Base-by-base conservation (phyloP, 2,888 invertebrate genomes). In the Escarpia spicata region DNA sequence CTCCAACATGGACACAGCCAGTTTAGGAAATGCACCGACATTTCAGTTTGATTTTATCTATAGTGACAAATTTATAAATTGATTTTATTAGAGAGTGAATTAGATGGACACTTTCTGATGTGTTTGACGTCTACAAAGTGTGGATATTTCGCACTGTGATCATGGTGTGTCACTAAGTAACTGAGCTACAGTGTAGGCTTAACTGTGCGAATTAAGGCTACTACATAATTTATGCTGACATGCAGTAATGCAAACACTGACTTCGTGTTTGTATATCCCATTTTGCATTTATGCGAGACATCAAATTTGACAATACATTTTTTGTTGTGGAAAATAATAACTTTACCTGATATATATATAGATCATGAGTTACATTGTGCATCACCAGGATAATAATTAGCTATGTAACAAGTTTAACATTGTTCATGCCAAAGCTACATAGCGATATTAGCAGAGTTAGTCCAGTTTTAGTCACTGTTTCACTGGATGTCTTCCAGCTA, bases 161-260 rank as follows among this genome's bases (percentile, higher is more conserved):
- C 52, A 75, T 75, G 75, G 19, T 75, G n/a, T 75, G 75, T 75
- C 75, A n/a, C 75, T 75, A 26, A 9, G 15, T 52, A 52, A 12
- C 52, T 75, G 75, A 26, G 6, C 15, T 75, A n/a, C 4, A 26
- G 75, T 75, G n/a, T 75, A 75, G 19, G 75, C 26, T 75, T 19
- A 75, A 75, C 75, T 75, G 75, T 75, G 75, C 75, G n/a, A 75
- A 75, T 75, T 75, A 75, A 75, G n/a, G 75, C 75, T 75, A 26
- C 26, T n/a, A 26, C 75, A 75, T 75, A 75, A 75, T 75, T 75
- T 15, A 26, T 75, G 75, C 26, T 26, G 26, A 26, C n/a, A 75
- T 4, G 4, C n/a, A n/a, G 19, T 75, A 75, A 75, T 6, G n/a
- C 3, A 19, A 75, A 75, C n/a, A 75, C 75, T 26, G 75, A 75